Evolutionary conservation across 2,797 vertebrate species (phyloP), one percentile per base, ranked within the genome.

Genomic region (Neosilurus mollespiculum): DNA sequence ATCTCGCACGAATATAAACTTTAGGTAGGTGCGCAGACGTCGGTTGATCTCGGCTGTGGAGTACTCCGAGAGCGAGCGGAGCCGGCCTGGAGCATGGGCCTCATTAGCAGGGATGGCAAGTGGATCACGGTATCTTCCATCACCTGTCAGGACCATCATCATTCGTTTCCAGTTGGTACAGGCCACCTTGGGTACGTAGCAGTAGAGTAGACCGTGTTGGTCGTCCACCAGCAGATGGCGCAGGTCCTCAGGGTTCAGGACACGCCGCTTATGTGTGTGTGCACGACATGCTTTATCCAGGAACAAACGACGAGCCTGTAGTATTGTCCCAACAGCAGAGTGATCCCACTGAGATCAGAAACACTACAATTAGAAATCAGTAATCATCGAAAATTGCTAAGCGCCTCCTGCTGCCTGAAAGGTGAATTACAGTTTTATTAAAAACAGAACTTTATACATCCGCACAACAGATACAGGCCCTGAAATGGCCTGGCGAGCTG

Each of bases 151-250:
- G 43, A 97, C 96, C 96, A 99, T 97, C 87, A 99, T 91, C 85
- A 97, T 95, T 0, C 98, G 95, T 90, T 99, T 99, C 98, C 98
- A 99, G 90, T 98, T 99, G 82, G 98, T 99, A 92, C 98, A 99
- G 80, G 98, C 98, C 61, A 97, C 98, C 91, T 99, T 99, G 85
- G 98, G 98, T 34, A 99, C 97, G 0, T 99, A 99, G 94, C 98
- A 99, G 92, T 99, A 99, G n/a, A 99, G 96, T 69, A 99, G 93
- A 83, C 94, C 91, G 0, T 98, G 97, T 0, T 92, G 90, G 85
- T 99, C 98, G 0, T 99, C 98, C 86, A 99, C 98, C 84, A 99
- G 95, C 89, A 99, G 94, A 90, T 99, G 98, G 72, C 95, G 95
- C 88, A 99, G 92, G 89, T 98, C 97, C 22, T 96, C 95, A 0